Percentiles rank a stretch among this genome's conserved stretches.
These are phyloP conservation scores for Aporrectodea caliginosa DNA, from an alignment of 1,140 invertebrate genomes.

Conservation along the genomic window DNA sequence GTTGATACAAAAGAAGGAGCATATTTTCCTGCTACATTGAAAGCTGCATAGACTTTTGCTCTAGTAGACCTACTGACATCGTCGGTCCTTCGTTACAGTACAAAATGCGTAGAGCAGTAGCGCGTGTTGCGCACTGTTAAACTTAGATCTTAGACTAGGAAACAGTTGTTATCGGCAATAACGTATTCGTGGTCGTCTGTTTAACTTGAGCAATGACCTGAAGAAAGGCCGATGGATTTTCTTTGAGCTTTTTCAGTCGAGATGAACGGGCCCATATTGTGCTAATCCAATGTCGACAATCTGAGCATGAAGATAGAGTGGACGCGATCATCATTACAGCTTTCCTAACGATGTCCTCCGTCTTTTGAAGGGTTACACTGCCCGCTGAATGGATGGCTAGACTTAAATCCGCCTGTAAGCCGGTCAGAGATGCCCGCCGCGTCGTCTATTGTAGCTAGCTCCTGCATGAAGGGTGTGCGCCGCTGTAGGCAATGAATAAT, in stretches of 20 bases:
- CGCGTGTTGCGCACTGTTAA: no score
- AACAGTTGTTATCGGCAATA: no score
- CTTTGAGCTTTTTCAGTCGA: background rate
- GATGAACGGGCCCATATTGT: background rate
- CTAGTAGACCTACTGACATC: no score
- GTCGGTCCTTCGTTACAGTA: no score
- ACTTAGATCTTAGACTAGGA: no score
- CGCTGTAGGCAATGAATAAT: background rate
- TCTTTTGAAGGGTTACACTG: background rate
- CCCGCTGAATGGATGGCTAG: background rate
- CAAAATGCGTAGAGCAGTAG: no score
- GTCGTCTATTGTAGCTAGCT: background rate
- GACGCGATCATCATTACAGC: background rate
- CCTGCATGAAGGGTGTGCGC: background rate
- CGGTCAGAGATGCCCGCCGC: background rate
- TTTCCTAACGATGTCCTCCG: background rate
- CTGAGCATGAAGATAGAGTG: background rate
- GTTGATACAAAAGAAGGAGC: no score
- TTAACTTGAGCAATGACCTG: no score
- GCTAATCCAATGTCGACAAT: background rate
- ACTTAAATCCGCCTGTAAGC: background rate
- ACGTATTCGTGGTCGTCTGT: no score
- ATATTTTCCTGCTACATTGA: no score
- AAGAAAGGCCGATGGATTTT: no score
- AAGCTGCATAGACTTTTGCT: no score